Base-by-base conservation (phyloP, 2,888 invertebrate species). In the Beris chalybata region DNA sequence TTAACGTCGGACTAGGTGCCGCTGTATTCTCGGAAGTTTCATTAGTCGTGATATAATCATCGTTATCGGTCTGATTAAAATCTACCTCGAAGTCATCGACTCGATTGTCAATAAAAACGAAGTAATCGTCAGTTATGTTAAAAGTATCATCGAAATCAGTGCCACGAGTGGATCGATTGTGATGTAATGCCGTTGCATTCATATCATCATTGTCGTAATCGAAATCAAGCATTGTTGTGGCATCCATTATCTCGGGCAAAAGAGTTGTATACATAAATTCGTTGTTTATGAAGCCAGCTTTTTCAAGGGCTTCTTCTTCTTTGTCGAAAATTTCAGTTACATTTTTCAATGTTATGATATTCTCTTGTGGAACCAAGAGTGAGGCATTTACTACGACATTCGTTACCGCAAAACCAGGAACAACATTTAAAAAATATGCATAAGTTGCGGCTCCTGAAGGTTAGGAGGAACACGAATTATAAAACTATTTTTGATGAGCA, bases 321-420 rank as follows among this genome's bases (percentile, higher is more conserved):
- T 67, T 73, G 65, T 77, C 75, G 56, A 80, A 78, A 61, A 79
- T 77, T 59, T 74, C 74, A 0, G 80, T 78, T 55, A 80, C 75
- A 69, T 80, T 80, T 4, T 76, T 75, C 45, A 74, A 73, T 2
- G 77, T 76, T 56, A 80, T 76, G 32, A 78, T 74, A 57, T 72
- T 73, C 44, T 74, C 74, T n/a, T 77, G 76, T 30, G 78, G 74
- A 45, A 79, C 74, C 32, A 77, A 67, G 0, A 73, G 73, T 11
- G 80, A 80, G 9, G 78, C 79, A 74, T 79, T 79, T 0, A 74
- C 73, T 6, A 81, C 79, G n/a, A 80, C 76, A 73, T 80, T 81
- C 66, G 76, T 76, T 1, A 80, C 74, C 3, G 78, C 76, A 71
- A 77, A 78, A 6, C 80, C 80, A 4, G 80, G 79, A n/a, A 81